Percentiles rank a stretch among this genome's conserved stretches.
Conservation (phyloP, 1,140 invertebrate genomes). For the Samia ricini region DNA sequence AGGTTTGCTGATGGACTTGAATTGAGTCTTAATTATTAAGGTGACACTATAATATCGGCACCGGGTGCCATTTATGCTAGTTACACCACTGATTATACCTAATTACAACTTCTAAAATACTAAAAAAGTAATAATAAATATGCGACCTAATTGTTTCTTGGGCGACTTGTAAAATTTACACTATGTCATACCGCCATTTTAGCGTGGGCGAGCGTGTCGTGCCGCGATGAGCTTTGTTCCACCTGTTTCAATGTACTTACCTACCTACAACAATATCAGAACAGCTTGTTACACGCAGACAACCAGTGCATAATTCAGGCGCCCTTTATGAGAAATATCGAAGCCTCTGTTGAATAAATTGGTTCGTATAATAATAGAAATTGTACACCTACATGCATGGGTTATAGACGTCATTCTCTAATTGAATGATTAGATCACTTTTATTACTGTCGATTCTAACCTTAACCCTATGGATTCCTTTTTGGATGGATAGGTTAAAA, state of each 20-base stretch:
- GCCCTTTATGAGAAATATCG: conserved; percentile 7
- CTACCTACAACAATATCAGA: neutral
- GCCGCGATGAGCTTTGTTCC: conserved; percentile 2
- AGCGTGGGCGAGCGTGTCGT: conserved; percentile 9
- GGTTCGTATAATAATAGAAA: conserved; percentile 4
- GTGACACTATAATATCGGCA: too few species aligned
- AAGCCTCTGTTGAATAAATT: conserved; percentile 8
- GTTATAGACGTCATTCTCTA: neutral
- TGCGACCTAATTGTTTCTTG: neutral
- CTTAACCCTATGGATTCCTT: neutral
- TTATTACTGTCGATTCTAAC: neutral
- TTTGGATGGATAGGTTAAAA: neutral
- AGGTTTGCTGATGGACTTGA: too few species aligned
- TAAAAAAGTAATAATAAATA: neutral
- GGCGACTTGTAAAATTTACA: neutral
- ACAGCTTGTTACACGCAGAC: conserved; percentile 6
- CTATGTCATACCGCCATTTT: neutral
- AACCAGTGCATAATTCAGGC: conserved; percentile 8
- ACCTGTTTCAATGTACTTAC: neutral
- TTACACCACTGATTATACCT: too few species aligned
- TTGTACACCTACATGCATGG: neutral
- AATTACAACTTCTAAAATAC: neutral
- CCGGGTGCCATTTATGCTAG: too few species aligned
- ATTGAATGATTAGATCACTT: neutral
- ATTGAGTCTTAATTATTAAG: too few species aligned